Base-by-base conservation (phyloP, 2,113 vertebrate genomes). In the Lophochroa leadbeateri region DNA sequence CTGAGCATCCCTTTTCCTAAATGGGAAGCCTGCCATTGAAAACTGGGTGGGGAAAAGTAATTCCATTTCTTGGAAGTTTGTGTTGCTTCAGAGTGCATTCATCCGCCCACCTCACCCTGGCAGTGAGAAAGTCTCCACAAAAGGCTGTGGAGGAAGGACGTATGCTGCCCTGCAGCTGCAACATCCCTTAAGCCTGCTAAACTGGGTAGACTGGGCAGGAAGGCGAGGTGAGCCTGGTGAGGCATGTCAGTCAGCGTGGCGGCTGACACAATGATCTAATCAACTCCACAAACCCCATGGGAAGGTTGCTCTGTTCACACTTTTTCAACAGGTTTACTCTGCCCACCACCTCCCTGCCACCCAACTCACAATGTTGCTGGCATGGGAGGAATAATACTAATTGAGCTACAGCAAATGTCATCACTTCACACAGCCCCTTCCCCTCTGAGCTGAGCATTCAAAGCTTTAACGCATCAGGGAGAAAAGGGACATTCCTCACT, bases 401-500 rank as follows among this genome's bases (percentile, higher is more conserved):
- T 6, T 3, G 5, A 91, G 35, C 72, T 88, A 47, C 35, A 81
- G 86, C 65, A 89, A 86, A 89, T 61, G 31, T 60, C 74, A 79
- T 72, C 77, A 79, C 70, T 91, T 82, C 81, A 91, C 52, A 47
- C 52, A 87, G 37, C 29, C 43, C 78, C 47, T 64, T 95, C 25
- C 44, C n/a, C 46, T 58, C 76, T 61, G 27, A 92, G 70, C 49
- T 6, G 14, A 53, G 52, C 49, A 85, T 68, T 94, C 55, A 63
- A 55, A 69, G 49, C 53, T 92, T 88, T 80, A 90, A 3, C 10
- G 23, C 41, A 81, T 9, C 0, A 0, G 1, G 44, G 65, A 29
- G 11, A 33, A 82, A 95, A 92, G 89, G 65, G 76, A 90, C 88
- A 88, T 90, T 95, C 88, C 77, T 92, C 55, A 60, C 17, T 16